Evolutionary conservation across 2,888 invertebrate species (phyloP), one percentile per base, ranked within the genome.

Genomic region (Amphipoea oculea): DNA sequence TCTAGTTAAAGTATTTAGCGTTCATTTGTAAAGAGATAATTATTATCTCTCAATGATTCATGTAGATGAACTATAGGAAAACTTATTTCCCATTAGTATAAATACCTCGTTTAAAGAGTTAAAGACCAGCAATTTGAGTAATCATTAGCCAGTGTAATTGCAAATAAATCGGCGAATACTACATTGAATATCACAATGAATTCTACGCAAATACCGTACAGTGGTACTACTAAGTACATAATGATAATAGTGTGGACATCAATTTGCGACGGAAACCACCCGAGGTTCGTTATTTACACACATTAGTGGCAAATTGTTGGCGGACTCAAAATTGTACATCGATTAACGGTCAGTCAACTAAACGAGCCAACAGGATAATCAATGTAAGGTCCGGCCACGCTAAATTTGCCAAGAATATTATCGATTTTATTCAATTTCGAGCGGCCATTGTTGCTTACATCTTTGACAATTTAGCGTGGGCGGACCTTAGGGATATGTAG

Each of bases 271-370:
- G 74, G 72, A 77, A 73, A 82, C 63, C 51, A 62, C 62, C 73
- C 65, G 76, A 65, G 29, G 51, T 17, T 73, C 67, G 69, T 73
- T 78, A 82, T 86, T 86, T 76, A 69, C 73, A 72, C 86, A 77
- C 69, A 81, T 86, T 82, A 81, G 62, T 63, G n/a, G 48, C 14
- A 74, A 87, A 84, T 72, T 84, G 84, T 42, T 42, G 42, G 62
- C 65, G 60, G 72, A 68, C 74, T 74, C 65, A 62, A 77, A 81
- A 80, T 76, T 82, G 45, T 69, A 72, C 60, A 66, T 84, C 67
- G 82, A 87, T 85, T 88, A 85, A 23, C 77, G 88, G 88, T 57
- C 77, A 62, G 0, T 76, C 74, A 78, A 88, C 85, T 73, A 0
- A 40, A 74, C 73, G 63, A 75, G 70, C 62, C 57, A 73, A 73